Evolutionary conservation across 2,113 vertebrate genomes (phyloP).

Genomic region (Phocoena phocoena): DNA sequence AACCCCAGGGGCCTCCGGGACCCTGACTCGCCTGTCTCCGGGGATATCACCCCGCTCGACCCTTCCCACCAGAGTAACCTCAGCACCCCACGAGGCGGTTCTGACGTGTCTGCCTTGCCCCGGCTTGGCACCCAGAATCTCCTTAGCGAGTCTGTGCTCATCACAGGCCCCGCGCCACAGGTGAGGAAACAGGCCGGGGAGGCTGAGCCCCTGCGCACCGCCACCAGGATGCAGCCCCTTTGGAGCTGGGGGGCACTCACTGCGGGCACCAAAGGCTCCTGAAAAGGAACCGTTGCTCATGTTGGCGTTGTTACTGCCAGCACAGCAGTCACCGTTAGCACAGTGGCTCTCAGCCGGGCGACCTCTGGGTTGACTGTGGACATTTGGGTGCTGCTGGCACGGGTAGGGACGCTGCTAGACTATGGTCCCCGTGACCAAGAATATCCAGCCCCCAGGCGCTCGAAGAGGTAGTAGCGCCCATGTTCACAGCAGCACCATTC

Average conservation of each 20-base stretch:
- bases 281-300: accelerated
- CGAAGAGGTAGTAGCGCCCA: accelerated
- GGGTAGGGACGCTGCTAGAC: neutral
- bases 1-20: neutral
- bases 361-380: neutral
- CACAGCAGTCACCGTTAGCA: too few species aligned
- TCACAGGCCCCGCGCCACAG: neutral
- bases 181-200: neutral
- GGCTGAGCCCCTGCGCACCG: neutral
- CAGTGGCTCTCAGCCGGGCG: neutral
- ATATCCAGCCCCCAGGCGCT: neutral
- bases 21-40: neutral
- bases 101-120: too few species aligned
- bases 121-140: too few species aligned
- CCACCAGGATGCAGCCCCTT: neutral
- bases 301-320: too few species aligned
- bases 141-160: neutral
- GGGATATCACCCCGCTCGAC: neutral
- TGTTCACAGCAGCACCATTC: neutral
- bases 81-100: neutral
- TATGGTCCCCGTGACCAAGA: accelerated
- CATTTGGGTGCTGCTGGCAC: neutral
- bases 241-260: too few species aligned
- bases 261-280: neutral
- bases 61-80: neutral